Base-by-base conservation (phyloP, 2,888 invertebrate species). In the Scaptomyza parva region DNA sequence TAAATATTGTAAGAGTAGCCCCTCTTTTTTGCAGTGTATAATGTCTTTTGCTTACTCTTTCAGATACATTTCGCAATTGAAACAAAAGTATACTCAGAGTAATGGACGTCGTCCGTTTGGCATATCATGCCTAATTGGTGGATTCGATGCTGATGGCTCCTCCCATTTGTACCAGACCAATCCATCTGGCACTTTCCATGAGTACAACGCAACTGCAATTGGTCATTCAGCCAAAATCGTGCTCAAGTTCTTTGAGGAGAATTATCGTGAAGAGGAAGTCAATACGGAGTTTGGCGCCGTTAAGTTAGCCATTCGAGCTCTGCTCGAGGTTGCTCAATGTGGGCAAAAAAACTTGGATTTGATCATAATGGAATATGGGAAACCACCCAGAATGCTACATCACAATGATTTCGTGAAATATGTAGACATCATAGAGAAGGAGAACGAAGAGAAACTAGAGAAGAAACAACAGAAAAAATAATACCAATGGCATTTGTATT, bases 171-270 rank as follows among this genome's bases (percentile, higher is more conserved):
- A 98, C 92, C 99, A 99, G 93, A 99, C 99, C 28, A 99, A 99
- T 92, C 99, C 99, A 7, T 99, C 99, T 52, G 99, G 99, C 65
- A 98, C 98, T 85, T 99, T 98, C 91, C 98, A 99, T 91, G 99
- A 99, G 92, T 99, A 99, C 98, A 98, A 98, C 93, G 99, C 99
- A 1, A 99, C 99, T 93, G 99, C 99, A 9, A 99, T 99, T 55
- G 99, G 99, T 2, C 94, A 99, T 78, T 98, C 97, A 80, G 98
- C 99, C 2, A 99, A 99, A 92, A 97, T 99, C 33, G 99, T 97
- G 0, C 94, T 98, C 63, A 99, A 99, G 92, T 99, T 98, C 92
- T 94, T 99, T 80, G 99, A 99, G 92, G 99, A 99, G 91, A 97
- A 98, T 92, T 99, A 99, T 91, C 96, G 96, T 53, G 92, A 95